Base-by-base conservation (phyloP, 2,113 vertebrate species). In the Limnothrissa miodon region DNA sequence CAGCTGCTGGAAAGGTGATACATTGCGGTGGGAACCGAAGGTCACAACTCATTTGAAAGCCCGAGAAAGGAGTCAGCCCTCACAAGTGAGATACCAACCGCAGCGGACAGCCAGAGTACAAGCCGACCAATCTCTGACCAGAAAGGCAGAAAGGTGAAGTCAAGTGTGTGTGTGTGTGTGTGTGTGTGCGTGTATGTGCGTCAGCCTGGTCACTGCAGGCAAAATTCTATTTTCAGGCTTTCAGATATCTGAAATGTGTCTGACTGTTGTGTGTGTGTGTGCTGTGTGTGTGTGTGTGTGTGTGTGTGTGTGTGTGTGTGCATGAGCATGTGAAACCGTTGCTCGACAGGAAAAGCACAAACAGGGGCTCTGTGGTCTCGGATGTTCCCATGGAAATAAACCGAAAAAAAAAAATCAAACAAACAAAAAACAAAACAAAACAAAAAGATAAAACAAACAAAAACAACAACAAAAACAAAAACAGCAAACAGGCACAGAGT, bases 31-130 rank as follows among this genome's bases (percentile, higher is more conserved):
- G 33, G 33, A 36, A 36, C 13, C 66, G 10, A 74, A 74, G 66
- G 66, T 74, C 66, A 74, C 29, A 33, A 36, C 66, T 74, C 66
- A 74, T 74, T 74, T 74, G 66, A 74, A 39, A 74, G 66, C 66
- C 66, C 1, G 29, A 74, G 29, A 74, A 33, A 36, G 4, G 29
- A 74, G 66, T 36, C 66, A 36, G 36, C 9, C 62, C 29, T 33
- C 25, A 13, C 29, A 9, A 62, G 59, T 10, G 59, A 62, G 59
- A 62, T 11, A 62, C n/a, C 29, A 21, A 10, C 33, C 11, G 11
- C 33, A 36, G 66, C 66, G 15, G 66, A 74, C 66, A 62, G 59
- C 23, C 7, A 70, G 66, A 17, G 36, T 29, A 74, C 66, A 74
- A 74, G 66, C 66, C 11, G 2, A 74, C 29, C 66, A 74, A 74